Conservation (phyloP, 2,888 invertebrate species). For the Blomia tropicalis region DNA sequence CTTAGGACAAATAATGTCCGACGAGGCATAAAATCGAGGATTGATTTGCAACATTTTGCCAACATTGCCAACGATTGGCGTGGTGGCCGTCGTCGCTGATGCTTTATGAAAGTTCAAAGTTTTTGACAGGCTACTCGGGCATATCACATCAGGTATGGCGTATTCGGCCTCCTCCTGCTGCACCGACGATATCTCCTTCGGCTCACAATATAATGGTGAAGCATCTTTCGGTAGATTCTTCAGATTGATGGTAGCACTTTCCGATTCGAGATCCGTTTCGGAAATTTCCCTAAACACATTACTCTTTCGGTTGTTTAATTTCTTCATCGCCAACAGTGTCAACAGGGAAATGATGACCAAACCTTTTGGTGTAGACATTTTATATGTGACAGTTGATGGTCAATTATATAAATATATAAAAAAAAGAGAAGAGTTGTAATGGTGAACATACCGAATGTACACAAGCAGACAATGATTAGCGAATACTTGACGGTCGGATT, state of each 20-base stretch:
- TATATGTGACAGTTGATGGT: neutral
- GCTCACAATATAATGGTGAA: conserved; percentile 24
- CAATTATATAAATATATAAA: neutral
- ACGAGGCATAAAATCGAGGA: conserved; percentile 23
- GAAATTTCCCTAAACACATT: conserved; percentile 5
- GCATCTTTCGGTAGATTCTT: conserved; percentile 5
- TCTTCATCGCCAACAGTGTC: neutral
- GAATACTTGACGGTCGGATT: neutral
- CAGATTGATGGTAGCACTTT: conserved; percentile 15
- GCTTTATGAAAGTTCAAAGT: neutral
- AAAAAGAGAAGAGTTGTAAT: neutral
- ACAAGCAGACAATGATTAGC: neutral
- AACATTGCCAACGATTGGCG: neutral
- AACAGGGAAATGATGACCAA: conserved; percentile 10
- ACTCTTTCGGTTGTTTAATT: neutral
- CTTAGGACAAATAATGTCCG: conserved; percentile 12
- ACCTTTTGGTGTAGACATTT: neutral
- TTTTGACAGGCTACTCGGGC: conserved; percentile 11
- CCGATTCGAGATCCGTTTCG: neutral
- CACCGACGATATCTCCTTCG: conserved; percentile 17
- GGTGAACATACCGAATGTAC: neutral
- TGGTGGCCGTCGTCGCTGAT: neutral
- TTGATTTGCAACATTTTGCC: conserved; percentile 9
- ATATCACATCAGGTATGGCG: conserved; percentile 25
- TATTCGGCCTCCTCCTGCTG: conserved; percentile 21